A percentile compares a stretch with the other conserved stretches of the same genome.
Evolutionary conservation across 2,888 invertebrate species (phyloP).

Genomic region (Luperina testacea): DNA sequence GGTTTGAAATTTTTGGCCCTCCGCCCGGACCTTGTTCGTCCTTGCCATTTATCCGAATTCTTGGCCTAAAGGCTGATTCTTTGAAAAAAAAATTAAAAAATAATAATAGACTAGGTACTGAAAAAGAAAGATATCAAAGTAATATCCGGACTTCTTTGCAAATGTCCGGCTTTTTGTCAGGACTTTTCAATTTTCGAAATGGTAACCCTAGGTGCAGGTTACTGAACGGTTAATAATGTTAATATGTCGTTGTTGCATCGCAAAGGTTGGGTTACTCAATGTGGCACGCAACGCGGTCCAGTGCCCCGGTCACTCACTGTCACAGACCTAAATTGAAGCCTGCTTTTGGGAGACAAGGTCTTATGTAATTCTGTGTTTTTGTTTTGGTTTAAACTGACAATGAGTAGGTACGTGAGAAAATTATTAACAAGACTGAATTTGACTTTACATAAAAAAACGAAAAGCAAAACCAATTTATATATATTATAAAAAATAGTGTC

Average conservation of each 20-base stretch:
- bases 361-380: constrained; percentile 57
- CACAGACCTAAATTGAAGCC: constrained; percentile 53
- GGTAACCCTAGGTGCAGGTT: constrained; percentile 37
- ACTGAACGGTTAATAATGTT: constrained; percentile 54
- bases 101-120: not conserved
- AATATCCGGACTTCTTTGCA: not conserved
- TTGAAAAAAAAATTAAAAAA: not conserved
- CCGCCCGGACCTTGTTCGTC: not conserved
- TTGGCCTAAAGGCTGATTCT: not conserved
- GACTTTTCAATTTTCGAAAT: not conserved
- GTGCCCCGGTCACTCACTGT: constrained; percentile 63
- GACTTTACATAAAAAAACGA: not conserved
- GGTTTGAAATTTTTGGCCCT: not conserved
- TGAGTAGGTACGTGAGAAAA: not conserved
- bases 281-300: constrained; percentile 59
- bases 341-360: constrained; percentile 46
- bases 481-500: not conserved
- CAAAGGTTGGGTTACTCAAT: constrained; percentile 65
- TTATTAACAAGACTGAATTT: not conserved
- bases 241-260: constrained; percentile 45
- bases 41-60: not conserved
- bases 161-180: not conserved
- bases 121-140: not conserved
- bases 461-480: not conserved
- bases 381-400: constrained; percentile 5